Percentiles rank a stretch among this genome's conserved stretches.
Evolutionary conservation across 2,888 invertebrate species (phyloP).

Genomic region (Loripinus fragilis): DNA sequence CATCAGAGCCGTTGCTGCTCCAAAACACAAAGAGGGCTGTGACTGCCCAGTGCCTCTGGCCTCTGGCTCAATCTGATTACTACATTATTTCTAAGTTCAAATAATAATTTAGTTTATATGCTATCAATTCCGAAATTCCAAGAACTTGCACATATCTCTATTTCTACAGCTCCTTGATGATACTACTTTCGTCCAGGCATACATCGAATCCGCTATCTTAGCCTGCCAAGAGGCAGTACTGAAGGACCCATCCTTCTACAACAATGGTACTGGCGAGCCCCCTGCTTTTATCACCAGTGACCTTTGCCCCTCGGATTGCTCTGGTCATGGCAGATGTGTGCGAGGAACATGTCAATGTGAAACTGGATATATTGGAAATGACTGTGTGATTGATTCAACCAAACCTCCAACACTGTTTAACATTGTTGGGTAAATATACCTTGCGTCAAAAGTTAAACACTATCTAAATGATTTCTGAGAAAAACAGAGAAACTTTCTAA

Average conservation of each 20-base stretch:
- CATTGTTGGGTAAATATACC: conserved; percentile 39
- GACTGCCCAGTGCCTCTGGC: no score
- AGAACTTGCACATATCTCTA: no score
- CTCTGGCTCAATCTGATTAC: no score
- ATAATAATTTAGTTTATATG: no score
- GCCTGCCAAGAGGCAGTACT: conserved; percentile 36
- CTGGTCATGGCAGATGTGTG: conserved; percentile 51
- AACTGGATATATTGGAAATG: conserved; percentile 58
- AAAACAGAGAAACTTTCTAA: no score
- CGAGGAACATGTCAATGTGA: conserved; percentile 62
- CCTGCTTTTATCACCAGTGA: conserved; percentile 53
- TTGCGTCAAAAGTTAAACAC: no score
- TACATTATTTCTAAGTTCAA: no score
- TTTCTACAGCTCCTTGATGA: conserved; percentile 27
- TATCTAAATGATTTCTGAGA: no score
- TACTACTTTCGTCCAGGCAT: conserved; percentile 28
- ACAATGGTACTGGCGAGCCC: conserved; percentile 32
- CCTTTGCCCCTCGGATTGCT: conserved; percentile 59
- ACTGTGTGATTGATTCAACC: conserved; percentile 63
- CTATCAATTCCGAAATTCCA: no score
- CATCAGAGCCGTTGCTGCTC: no score
- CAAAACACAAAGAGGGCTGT: no score
- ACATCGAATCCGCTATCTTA: conserved; percentile 34
- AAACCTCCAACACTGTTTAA: conserved; percentile 58
- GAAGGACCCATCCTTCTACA: conserved; percentile 38